phyloP scores from a whole-genome alignment of 2,113 vertebrate genomes.

The Zootoca vivipara region DNA sequence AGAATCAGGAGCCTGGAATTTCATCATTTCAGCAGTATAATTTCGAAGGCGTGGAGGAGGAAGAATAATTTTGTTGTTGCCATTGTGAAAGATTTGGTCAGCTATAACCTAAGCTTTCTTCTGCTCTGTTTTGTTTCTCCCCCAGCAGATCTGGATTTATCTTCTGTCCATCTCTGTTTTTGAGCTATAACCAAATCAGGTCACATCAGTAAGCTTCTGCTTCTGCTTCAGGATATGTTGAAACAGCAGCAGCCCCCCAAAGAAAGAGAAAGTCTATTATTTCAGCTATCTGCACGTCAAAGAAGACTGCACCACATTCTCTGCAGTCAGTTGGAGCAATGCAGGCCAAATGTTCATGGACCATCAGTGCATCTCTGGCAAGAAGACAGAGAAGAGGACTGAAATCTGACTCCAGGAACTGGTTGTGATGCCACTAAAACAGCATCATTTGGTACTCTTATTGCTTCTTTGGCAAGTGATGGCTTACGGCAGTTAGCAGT shows the following conservation, averaged over 20 bases:
- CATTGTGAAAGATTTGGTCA: no score
- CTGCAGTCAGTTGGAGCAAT: not conserved
- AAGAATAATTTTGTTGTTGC: no score
- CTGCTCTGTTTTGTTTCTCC: no score
- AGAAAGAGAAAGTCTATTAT: not conserved
- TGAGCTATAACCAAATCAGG: no score
- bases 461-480: not conserved
- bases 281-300: not conserved
- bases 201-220: no score
- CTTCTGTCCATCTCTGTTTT: no score
- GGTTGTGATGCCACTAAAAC: not conserved
- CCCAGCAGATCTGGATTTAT: no score
- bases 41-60: no score
- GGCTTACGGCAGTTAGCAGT: not conserved
- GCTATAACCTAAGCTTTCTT: no score
- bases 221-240: not conserved
- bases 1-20: no score
- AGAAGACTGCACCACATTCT: not conserved
- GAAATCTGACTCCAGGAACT: not conserved
- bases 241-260: not conserved
- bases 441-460: not conserved
- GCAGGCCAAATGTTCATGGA: not conserved
- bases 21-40: no score
- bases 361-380: not conserved
- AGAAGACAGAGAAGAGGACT: not conserved